Base-by-base conservation (phyloP, 2,797 vertebrate genomes). In the Gadopsis marmoratus region DNA sequence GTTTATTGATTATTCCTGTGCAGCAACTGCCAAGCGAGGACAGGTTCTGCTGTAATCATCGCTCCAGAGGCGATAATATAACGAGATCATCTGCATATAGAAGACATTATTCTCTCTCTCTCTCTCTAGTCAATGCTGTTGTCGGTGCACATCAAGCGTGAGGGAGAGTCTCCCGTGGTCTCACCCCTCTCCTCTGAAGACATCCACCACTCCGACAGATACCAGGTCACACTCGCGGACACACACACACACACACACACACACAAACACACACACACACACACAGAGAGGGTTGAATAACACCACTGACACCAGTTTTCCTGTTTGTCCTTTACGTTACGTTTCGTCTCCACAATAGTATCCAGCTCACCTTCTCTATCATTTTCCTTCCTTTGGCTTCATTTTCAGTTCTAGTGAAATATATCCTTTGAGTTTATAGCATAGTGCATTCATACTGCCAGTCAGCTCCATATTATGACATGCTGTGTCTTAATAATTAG, bases 161-260 rank as follows among this genome's bases (percentile, higher is more conserved):
- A 99, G 97, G 98, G 98, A 86, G 98, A 99, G 91, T 99, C 98
- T 91, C 98, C 98, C 0, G 98, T 97, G 81, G 97, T 97, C 43
- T 99, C 98, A 13, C 98, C 98, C 51, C 96, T 99, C 89, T 99
- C 98, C 35, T 98, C 97, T 59, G 98, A 99, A 54, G 98, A 99
- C 86, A 96, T 97, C 87, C 98, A 99, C 95, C 98, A 99, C 91
- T 99, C 98, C 51, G 98, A 99, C 96, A 97, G 98, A 97, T 99
- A 99, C 94, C 98, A 99, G 98, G 98, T 99, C 96, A 96, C 95
- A 87, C 69, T 72, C 84, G 68, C 41, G 1, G 0, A 31, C 76
- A 33, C 80, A 79, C 74, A 81, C 60, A 76, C 81, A 78, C 54
- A 76, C 26, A 71, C 51, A 67, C 39, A 64, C 74, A 58, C 60